Evolutionary conservation across 1,140 invertebrate genomes (phyloP).

Genomic region (Drosophila obscura): DNA sequence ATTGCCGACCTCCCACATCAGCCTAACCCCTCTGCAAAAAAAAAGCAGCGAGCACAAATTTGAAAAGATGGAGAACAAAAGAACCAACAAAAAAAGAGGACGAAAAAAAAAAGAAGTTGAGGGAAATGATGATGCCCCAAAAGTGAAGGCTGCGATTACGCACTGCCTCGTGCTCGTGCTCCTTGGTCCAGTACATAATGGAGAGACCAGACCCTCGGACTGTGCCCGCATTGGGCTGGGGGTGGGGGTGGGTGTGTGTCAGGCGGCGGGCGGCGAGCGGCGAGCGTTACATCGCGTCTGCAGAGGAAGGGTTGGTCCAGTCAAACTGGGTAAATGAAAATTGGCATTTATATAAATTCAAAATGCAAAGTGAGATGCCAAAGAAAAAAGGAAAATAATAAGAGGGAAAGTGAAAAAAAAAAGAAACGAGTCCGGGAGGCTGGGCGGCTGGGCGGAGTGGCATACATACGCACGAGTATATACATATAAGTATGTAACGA

Average conservation of each 20-base stretch:
- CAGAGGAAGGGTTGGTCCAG: conserved; percentile 60
- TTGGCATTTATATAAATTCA: conserved; percentile 78
- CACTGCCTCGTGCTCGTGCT: not conserved
- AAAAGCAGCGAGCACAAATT: conserved; percentile 3
- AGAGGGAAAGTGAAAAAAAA: conserved; percentile 28
- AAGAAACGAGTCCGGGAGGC: conserved; percentile 7
- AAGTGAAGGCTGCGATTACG: conserved; percentile 31
- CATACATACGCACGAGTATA: not conserved
- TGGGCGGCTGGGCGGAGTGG: not conserved
- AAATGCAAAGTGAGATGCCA: conserved; percentile 52
- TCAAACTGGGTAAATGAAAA: conserved; percentile 63
- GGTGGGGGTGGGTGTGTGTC: not conserved
- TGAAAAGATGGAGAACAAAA: conserved; percentile 25
- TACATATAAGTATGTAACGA: not conserved
- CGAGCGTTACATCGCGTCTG: not conserved
- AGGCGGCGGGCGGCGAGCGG: not conserved
- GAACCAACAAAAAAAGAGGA: too few relatives aligned
- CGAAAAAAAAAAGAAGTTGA: conserved; percentile 4
- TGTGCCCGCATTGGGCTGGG: not conserved
- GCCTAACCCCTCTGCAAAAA: not conserved
- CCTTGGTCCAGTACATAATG: conserved; percentile 43
- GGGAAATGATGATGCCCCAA: conserved; percentile 27
- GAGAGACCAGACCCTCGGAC: conserved; percentile 11
- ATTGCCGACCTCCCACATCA: conserved; percentile 48
- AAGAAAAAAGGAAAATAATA: conserved; percentile 19